Conservation (phyloP, 2,797 vertebrate genomes). For the Perodicticus potto region DNA sequence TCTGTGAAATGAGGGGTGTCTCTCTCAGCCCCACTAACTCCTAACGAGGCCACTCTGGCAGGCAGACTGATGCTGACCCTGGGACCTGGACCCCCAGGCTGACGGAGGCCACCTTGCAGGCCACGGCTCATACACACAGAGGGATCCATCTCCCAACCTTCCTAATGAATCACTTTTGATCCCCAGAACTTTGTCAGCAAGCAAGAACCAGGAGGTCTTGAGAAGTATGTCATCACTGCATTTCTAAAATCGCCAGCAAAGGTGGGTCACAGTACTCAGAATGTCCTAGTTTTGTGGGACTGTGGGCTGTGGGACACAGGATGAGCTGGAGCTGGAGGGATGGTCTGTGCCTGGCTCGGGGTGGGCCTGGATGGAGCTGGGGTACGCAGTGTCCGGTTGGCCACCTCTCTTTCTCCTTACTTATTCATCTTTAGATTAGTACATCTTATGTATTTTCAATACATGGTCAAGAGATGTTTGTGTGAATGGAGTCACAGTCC, state of each 20-base stretch:
- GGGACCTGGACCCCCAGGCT: not conserved
- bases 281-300: rapidly evolving
- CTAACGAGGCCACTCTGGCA: not conserved
- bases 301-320: not conserved
- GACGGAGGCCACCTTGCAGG: not conserved
- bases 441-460: not conserved
- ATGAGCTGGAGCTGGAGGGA: not conserved
- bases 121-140: rapidly evolving
- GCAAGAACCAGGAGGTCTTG: constrained; percentile 79
- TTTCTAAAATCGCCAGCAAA: constrained; percentile 87
- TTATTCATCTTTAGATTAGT: not conserved
- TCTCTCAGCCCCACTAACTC: not conserved
- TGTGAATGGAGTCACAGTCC: not conserved
- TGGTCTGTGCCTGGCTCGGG: not conserved
- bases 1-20: not conserved
- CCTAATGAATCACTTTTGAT: constrained; percentile 64
- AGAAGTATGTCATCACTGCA: constrained; percentile 87
- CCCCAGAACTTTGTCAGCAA: constrained; percentile 48
- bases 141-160: not conserved
- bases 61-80: not conserved
- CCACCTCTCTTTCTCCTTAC: not conserved
- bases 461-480: not conserved
- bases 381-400: not conserved
- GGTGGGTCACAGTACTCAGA: constrained; percentile 82
- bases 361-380: too few relatives aligned